Evolutionary conservation across 2,888 invertebrate genomes (phyloP).

Genomic region (Bombylius major): DNA sequence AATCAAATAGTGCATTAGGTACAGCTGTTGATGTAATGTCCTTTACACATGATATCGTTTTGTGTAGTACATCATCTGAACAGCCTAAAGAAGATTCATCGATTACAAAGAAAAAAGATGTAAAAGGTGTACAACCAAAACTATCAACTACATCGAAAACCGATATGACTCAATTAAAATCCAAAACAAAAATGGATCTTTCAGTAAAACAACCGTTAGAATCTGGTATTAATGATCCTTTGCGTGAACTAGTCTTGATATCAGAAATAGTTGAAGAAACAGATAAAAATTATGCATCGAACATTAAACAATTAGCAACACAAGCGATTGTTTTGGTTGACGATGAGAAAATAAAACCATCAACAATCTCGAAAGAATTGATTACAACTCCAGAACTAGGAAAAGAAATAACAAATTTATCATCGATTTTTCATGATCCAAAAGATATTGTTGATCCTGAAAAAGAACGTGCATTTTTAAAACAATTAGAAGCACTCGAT

Average conservation of each 20-base stretch:
- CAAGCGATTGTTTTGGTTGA: slow-evolving; percentile 47
- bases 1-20: slow-evolving; percentile 46
- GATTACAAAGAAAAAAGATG: slow-evolving; percentile 13
- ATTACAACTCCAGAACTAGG: slow-evolving; percentile 4
- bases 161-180: not conserved
- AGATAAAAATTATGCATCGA: slow-evolving; percentile 33
- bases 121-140: not conserved
- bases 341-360: not conserved
- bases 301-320: slow-evolving; percentile 45
- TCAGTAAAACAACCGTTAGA: not conserved
- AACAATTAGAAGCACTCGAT: slow-evolving; percentile 32
- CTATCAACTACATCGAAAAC: not conserved
- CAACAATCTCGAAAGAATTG: not conserved
- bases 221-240: slow-evolving; percentile 39
- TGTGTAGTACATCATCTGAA: slow-evolving; percentile 22
- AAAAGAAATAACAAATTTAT: slow-evolving; percentile 10
- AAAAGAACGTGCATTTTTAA: slow-evolving; percentile 32
- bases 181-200: not conserved
- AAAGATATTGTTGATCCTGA: slow-evolving; percentile 33
- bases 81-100: slow-evolving; percentile 12
- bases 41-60: slow-evolving; percentile 62
- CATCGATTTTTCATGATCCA: slow-evolving; percentile 30
- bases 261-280: slow-evolving; percentile 34
- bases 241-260: slow-evolving; percentile 49
- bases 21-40: slow-evolving; percentile 74